These are phyloP conservation scores for Dreissena rostriformis DNA, from an alignment of 1,140 invertebrate genomes.

Conservation along the genomic window DNA sequence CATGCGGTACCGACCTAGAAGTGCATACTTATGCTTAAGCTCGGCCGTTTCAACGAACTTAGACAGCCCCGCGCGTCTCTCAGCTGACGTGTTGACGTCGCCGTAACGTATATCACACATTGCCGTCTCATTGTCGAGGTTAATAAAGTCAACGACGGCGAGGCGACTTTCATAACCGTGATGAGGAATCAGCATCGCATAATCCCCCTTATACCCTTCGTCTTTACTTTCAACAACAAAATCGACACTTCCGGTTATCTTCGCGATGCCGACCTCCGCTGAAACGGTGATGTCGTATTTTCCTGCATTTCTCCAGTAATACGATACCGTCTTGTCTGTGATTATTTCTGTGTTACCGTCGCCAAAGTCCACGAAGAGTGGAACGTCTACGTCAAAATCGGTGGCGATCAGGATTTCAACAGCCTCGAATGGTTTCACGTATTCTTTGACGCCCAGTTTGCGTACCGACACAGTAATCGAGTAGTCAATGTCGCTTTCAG, in stretches of 20 bases:
- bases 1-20: conserved; percentile 56
- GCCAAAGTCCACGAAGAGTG: conserved; percentile 71
- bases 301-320: conserved; percentile 69
- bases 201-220: conserved; percentile 69
- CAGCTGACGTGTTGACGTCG: conserved; percentile 40
- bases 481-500: conserved; percentile 41
- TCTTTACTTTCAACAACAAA: conserved; percentile 69
- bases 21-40: conserved; percentile 31
- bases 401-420: conserved; percentile 64
- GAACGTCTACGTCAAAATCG: conserved; percentile 54
- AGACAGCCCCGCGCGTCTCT: conserved; percentile 56
- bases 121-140: conserved; percentile 39
- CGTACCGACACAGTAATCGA: conserved; percentile 37
- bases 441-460: conserved; percentile 54
- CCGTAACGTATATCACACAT: conserved; percentile 50
- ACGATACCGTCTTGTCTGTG: conserved; percentile 56
- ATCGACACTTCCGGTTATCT: conserved; percentile 34
- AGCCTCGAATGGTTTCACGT: conserved; percentile 72
- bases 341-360: conserved; percentile 66
- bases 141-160: conserved; percentile 38
- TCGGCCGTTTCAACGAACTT: conserved; percentile 40
- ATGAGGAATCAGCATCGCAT: conserved; percentile 58
- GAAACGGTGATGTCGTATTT: conserved; percentile 69
- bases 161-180: conserved; percentile 41
- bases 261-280: conserved; percentile 61